phyloP scores from a whole-genome alignment of 2,113 vertebrate genomes.

The Perca flavescens region DNA sequence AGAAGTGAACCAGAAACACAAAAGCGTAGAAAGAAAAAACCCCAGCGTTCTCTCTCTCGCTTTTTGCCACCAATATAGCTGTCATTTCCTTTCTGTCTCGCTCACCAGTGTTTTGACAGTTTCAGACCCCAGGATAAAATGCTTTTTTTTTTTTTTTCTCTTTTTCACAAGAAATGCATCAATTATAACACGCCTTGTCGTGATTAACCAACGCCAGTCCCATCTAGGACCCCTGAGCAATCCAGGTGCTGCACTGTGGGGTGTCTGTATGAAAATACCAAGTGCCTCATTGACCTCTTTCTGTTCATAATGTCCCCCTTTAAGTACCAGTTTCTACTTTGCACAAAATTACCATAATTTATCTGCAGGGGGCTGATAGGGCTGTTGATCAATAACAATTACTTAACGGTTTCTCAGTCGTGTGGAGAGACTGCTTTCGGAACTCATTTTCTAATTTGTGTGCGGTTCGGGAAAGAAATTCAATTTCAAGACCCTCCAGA shows the following conservation, averaged over 20 bases:
- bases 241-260: constrained; percentile 14
- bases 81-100: constrained; percentile 21
- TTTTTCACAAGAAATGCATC: constrained; percentile 40
- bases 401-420: background rate
- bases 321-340: constrained; percentile 16
- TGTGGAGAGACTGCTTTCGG: background rate
- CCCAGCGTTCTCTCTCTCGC: constrained; percentile 17
- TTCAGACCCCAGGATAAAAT: constrained; percentile 35
- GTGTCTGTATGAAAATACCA: constrained; percentile 23
- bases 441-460: background rate
- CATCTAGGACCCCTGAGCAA: background rate
- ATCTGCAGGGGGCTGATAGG: constrained; percentile 20
- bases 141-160: background rate
- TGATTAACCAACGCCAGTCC: background rate
- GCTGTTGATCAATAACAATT: constrained; percentile 48
- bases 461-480: background rate
- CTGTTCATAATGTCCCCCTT: constrained; percentile 8
- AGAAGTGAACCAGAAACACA: constrained; percentile 30
- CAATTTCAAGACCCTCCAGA: background rate
- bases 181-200: background rate
- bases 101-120: constrained; percentile 8
- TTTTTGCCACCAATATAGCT: constrained; percentile 39
- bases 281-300: constrained; percentile 22
- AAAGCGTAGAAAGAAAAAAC: constrained; percentile 8
- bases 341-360: constrained; percentile 16